Evolutionary conservation across 92 coral and sea anemone species (phyloP), one percentile per base, ranked within the genome.

Genomic region (Siderastrea siderea): DNA sequence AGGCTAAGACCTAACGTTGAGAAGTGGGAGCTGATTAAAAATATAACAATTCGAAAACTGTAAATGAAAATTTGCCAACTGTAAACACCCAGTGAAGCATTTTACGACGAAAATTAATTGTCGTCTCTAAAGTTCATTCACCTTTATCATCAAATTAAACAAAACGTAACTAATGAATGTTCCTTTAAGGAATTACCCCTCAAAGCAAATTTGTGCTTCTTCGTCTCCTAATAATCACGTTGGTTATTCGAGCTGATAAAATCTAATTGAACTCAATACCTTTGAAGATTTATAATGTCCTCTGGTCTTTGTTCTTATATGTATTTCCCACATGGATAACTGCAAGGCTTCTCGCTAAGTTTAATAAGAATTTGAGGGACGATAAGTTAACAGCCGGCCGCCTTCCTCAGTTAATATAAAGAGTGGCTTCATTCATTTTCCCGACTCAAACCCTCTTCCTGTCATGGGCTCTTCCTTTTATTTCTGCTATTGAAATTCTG

Each of bases 171-270:
- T 67, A 26, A 66, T 48, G 66, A 77, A 66, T 64, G 84, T 43
- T 68, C 52, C 73, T 68, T 80, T 66, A 53, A 51, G 75, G 66
- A 80, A 67, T 67, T 81, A 81, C 63, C 15, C 50, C 57, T 49
- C 71, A 47, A 52, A 69, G 52, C 11, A 54, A 13, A 13, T 43
- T 73, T 26, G 50, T 47, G 16, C 58, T 66, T 47, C 12, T 45
- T 61, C 65, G 69, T 46, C 26, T 79, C 74, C 5, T 87, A 13
- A 65, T 80, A 65, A 80, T 80, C 84, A 80, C 84, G 45, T 51
- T 49, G n/a, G 12, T 10, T 67, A 19, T 52, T 80, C 19, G 52
- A 80, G 66, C 77, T 81, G 77, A 54, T 38, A 52, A 68, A 79
- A 79, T n/a, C n/a, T 59, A 15, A 77, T 77, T 77, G 53, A 15